Evolutionary conservation across 2,797 vertebrate species (phyloP), one percentile per base, ranked within the genome.

Genomic region (Iguana delicatissima): DNA sequence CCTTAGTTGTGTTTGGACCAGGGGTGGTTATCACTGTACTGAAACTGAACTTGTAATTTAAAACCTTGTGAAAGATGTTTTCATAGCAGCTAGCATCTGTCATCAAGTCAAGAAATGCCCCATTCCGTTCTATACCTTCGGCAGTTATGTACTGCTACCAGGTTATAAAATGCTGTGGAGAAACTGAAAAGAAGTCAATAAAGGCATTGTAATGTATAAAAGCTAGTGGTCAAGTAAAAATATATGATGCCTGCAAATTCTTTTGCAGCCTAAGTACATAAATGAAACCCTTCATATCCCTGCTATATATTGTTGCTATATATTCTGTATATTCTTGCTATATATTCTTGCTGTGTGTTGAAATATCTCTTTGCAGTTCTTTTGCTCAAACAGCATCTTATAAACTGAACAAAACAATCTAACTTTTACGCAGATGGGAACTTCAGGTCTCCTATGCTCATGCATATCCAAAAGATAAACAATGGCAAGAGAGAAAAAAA

Each of bases 381-480:
- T 88, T 7, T 79, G 57, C 32, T 89, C 42, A 91, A 67, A 91
- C 86, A 83, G 93, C 93, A 57, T 92, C 22, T 26, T 95, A 89
- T 93, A 92, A 83, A 90, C 85, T 92, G 32, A 55, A 13, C 86
- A 46, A 93, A 76, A 87, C 84, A 73, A 92, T 83, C 20, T 50
- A 81, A 79, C 55, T 93, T 90, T 72, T 35, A 92, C 57, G 85
- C n/a, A 46, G 0, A 1, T 42, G 87, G 85, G 0, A 0, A 62
- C 87, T 80, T 93, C 83, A 1, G n/a, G 86, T 84, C 93, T 92
- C 80, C 55, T 13, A n/a, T 5, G 64, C 16, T 62, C 84, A 57
- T 83, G 92, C 38, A 32, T 80, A 42, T 52, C 91, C 80, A 76
- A 92, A 89, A 84, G 64, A 52, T 85, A 93, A 95, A 93, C 86